Evolutionary conservation across 2,113 vertebrate genomes (phyloP), one percentile per base, ranked within the genome.

Genomic region (Pimephales promelas): DNA sequence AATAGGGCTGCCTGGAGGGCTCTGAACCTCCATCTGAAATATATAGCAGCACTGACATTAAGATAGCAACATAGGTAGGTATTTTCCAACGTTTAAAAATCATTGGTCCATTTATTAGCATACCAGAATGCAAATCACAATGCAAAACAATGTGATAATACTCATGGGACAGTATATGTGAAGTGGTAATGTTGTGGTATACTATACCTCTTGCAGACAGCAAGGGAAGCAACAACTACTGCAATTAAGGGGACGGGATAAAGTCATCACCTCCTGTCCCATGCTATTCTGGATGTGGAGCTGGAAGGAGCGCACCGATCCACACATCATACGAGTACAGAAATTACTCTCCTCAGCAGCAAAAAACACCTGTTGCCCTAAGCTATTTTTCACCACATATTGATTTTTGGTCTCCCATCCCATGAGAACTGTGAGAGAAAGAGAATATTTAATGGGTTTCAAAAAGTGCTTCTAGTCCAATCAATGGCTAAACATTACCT

Each of bases 331-430:
- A 83, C 92, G 89, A 28, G 89, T 93, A 0, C 92, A 93, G 76
- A 86, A 94, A 40, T 95, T 89, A 1, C 76, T 95, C 26, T 95
- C 93, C 71, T 97, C 95, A 0, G 28, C 85, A 2, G 94, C 96
- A 61, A 93, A 93, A 85, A 95, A 96, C 34, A 97, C 85, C 52
- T 90, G 94, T 84, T 96, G 95, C 0, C 95, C 95, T 54, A 95
- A 11, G 0, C 88, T 87, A 40, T 97, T 96, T 88, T 94, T 97
- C 11, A 97, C 90, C 78, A 94, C 90, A 0, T 96, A 96, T 79
- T 90, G 94, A 86, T 96, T 97, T 47, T 73, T 92, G 22, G 90
- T 93, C 92, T 97, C 95, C 92, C 94, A 95, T 66, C 92, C 92
- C 49, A 66, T 87, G 24, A 97, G 0, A 74, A 92, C 95, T 96